Conservation (phyloP, 2,797 vertebrate species). For the Antennarius maculatus region DNA sequence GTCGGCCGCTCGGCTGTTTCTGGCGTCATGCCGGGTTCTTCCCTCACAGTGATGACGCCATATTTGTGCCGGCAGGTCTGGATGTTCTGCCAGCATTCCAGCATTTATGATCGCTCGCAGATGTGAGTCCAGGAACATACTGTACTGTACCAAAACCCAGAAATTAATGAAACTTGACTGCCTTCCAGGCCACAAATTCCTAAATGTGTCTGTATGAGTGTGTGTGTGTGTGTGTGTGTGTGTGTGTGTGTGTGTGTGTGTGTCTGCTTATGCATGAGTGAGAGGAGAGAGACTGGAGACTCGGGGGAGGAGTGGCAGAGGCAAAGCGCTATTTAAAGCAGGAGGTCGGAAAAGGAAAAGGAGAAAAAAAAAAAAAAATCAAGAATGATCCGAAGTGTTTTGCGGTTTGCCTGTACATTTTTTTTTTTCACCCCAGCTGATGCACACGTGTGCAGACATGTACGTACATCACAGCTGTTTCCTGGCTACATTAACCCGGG, state of each 20-base stretch:
- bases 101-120: conserved; percentile 99
- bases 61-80: conserved; percentile 98
- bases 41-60: conserved; percentile 96
- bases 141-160: conserved; percentile 99
- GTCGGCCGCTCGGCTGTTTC: conserved; percentile 57
- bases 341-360: conserved; percentile 64
- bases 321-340: conserved; percentile 73
- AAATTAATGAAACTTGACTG: conserved; percentile 99
- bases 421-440: conserved; percentile 90
- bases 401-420: conserved; percentile 88
- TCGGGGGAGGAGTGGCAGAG: conserved; percentile 60
- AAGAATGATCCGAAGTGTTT: conserved; percentile 70
- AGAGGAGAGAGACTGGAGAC: conserved; percentile 79
- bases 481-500: conserved; percentile 77
- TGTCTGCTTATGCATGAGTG: conserved; percentile 46
- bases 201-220: conserved; percentile 62
- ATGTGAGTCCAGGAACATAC: conserved; percentile 99
- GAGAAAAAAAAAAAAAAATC: conserved; percentile 37
- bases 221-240: conserved; percentile 26
- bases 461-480: conserved; percentile 60
- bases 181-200: conserved; percentile 93
- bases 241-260: conserved; percentile 3
- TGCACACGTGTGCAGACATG: conserved; percentile 54
- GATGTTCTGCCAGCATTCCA: conserved; percentile 99
- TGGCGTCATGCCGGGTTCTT: conserved; percentile 78